These are phyloP conservation scores for Hyphantria cunea DNA, from an alignment of 1,140 invertebrate genomes.

Conservation along the genomic window DNA sequence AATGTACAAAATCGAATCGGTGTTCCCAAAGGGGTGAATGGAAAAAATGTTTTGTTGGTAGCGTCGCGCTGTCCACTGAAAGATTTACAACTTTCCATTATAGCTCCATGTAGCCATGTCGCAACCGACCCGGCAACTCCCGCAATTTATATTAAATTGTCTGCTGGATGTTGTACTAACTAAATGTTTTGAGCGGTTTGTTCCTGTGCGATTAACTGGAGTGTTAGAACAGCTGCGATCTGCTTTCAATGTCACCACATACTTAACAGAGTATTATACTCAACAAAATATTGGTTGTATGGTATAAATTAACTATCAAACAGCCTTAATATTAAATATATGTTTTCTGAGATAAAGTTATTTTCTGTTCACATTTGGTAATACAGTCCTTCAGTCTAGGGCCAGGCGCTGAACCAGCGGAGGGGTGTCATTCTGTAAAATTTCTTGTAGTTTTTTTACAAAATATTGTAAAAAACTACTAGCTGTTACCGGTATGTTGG, in stretches of 20 bases:
- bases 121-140: slow-evolving; percentile 5
- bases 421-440: too few species aligned
- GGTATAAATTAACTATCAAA: too few species aligned
- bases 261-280: too few species aligned
- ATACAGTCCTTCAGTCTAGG: too few species aligned
- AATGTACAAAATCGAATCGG: slow-evolving; percentile 68
- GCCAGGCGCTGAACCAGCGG: too few species aligned
- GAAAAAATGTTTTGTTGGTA: slow-evolving; percentile 63
- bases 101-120: slow-evolving; percentile 31
- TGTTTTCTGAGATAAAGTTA: too few species aligned
- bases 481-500: too few species aligned
- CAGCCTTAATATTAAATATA: too few species aligned
- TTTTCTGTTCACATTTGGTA: too few species aligned
- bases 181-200: slow-evolving; percentile 22
- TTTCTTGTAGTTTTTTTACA: too few species aligned
- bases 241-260: background rate
- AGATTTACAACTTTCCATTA: slow-evolving; percentile 71
- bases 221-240: slow-evolving; percentile 15
- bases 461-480: too few species aligned
- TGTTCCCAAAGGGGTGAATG: slow-evolving; percentile 60
- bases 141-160: slow-evolving; percentile 30
- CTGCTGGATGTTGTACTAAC: slow-evolving; percentile 21
- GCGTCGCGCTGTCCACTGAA: slow-evolving; percentile 57
- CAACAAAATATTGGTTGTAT: too few species aligned
- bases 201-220: slow-evolving; percentile 16